A percentile compares a stretch with the other conserved stretches of the same genome.
Conservation (phyloP, 2,888 invertebrate genomes). For the Halictus quadricinctus region DNA sequence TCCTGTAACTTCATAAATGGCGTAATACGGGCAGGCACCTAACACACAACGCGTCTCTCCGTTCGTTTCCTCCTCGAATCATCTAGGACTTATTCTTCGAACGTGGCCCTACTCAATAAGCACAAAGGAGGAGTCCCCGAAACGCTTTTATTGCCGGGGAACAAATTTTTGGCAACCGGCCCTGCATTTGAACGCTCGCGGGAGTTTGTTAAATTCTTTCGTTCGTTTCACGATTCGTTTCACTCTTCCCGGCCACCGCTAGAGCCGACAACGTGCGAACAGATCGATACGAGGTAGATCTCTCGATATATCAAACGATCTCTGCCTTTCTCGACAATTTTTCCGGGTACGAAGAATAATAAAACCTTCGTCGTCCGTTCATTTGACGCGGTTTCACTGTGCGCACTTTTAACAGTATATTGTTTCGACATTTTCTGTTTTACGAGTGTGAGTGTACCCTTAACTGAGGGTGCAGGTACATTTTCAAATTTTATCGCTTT, state of each 20-base stretch:
- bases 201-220: slow-evolving; percentile 40
- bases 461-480: no score
- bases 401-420: background rate
- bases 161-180: slow-evolving; percentile 31
- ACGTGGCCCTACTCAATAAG: slow-evolving; percentile 38
- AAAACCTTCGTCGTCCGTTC: background rate
- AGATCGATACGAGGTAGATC: background rate
- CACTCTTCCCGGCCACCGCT: slow-evolving; percentile 12
- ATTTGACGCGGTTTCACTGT: background rate
- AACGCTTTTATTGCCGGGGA: slow-evolving; percentile 35
- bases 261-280: slow-evolving; percentile 7
- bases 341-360: background rate
- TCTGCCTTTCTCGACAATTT: no score
- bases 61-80: slow-evolving; percentile 12
- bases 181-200: slow-evolving; percentile 8
- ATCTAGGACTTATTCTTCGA: slow-evolving; percentile 21
- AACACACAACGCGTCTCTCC: slow-evolving; percentile 1
- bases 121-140: slow-evolving; percentile 26
- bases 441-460: background rate
- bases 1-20: background rate
- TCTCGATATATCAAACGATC: background rate
- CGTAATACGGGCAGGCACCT: background rate
- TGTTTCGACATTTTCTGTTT: background rate
- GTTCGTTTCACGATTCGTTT: slow-evolving; percentile 42
- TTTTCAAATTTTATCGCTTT: no score